Base-by-base conservation (phyloP, 2,888 invertebrate species). In the Lasioglossum pauxillum region DNA sequence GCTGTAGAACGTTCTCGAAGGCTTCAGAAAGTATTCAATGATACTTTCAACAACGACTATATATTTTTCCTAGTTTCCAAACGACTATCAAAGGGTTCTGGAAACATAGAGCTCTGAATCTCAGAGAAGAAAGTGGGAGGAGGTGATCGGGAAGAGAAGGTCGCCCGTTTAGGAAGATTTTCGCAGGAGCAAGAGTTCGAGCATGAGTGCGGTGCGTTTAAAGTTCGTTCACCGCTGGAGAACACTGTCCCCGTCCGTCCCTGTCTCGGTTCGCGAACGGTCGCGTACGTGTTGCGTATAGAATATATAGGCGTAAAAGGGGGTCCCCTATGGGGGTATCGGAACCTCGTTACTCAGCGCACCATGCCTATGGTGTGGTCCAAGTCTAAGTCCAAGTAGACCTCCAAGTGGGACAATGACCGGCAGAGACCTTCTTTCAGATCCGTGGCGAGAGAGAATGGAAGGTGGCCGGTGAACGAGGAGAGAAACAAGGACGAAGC, bases 401-500 rank as follows among this genome's bases (percentile, higher is more conserved):
- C 92, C 91, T 92, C 92, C 92, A 95, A 95, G 95, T 95, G 91
- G 95, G 94, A 95, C 95, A 95, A 95, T 93, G 95, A 95, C 95
- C 95, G 95, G 92, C 91, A 93, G 94, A 95, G 95, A 95, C 95
- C 95, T 95, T 95, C 95, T 95, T 95, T 95, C 93, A 91, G 92
- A 92, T 93, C 93, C 92, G 93, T 91, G 91, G 91, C 92, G 87
- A 88, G 84, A 87, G 87, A 90, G 89, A 88, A 87, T 84, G 88
- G 86, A 85, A 87, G 89, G 87, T 84, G 90, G 83, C 84, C 80
- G 82, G 90, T 74, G 89, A 90, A 88, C 85, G 83, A 83, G 88
- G 53, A 53, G 53, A 53, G 91, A 90, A 88, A 89, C 90, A 89
- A 89, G 78, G 87, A 88, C 89, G 87, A 86, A 72, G 77, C 67